A percentile compares a stretch with the other conserved stretches of the same genome.
Evolutionary conservation across 30 jellyfish, hydroid and myxozoan genomes (phyloP).

Genomic region (Aurelia coerulea): DNA sequence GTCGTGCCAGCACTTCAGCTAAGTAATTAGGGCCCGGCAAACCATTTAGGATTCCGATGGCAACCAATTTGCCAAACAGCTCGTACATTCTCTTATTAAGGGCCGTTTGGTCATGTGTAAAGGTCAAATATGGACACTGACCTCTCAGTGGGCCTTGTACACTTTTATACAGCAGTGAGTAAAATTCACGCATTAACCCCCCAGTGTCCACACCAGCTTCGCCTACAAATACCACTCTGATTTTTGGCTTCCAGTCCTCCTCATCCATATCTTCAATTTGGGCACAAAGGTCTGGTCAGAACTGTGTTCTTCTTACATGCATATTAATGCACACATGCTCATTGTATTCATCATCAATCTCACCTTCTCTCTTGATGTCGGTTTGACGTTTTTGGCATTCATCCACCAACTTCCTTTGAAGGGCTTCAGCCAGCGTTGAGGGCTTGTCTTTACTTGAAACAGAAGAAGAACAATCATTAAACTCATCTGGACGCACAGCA

Average conservation of each 20-base stretch:
- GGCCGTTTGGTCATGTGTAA: too few relatives aligned
- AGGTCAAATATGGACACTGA: too few relatives aligned
- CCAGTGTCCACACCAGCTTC: slow-evolving; percentile 32
- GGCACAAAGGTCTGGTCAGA: background rate
- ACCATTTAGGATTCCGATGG: too few relatives aligned
- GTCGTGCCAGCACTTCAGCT: too few relatives aligned
- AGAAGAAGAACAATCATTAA: background rate
- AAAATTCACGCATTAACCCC: slow-evolving; percentile 26
- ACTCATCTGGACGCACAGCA: too few relatives aligned
- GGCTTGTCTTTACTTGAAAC: background rate
- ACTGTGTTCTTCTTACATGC: background rate
- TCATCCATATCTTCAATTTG: background rate
- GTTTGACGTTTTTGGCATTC: background rate
- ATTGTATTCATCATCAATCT: background rate
- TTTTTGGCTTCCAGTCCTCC: background rate
- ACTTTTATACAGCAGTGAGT: background rate
- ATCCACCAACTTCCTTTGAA: background rate
- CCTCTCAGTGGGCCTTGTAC: too few relatives aligned
- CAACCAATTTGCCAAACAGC: too few relatives aligned
- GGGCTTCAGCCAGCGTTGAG: background rate
- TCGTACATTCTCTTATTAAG: too few relatives aligned
- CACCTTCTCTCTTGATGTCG: background rate
- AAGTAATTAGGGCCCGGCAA: too few relatives aligned
- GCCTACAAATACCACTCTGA: slow-evolving; percentile 19
- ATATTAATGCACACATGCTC: background rate